A percentile compares a stretch with the other conserved stretches of the same genome.
These are phyloP conservation scores for Manis crassicaudata DNA, from an alignment of 2,797 vertebrate species.

Conservation along the genomic window DNA sequence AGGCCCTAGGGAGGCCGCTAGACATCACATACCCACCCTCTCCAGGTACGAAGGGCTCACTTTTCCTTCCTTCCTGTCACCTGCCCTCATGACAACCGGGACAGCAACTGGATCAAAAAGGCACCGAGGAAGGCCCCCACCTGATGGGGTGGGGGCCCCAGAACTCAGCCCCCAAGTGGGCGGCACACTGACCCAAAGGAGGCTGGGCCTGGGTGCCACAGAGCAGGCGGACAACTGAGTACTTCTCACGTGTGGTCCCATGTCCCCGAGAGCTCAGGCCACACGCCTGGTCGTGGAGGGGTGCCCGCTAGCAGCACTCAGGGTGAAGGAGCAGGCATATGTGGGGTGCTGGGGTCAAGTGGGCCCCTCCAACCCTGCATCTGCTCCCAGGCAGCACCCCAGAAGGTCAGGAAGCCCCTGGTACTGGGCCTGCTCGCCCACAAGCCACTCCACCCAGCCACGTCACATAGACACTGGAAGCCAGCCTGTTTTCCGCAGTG, in stretches of 20 bases:
- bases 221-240: not conserved
- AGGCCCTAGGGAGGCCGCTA: accelerated
- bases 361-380: not conserved
- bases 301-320: not conserved
- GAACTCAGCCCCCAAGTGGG: not conserved
- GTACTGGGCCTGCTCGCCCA: not conserved
- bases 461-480: not conserved
- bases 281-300: not conserved
- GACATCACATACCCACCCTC: not conserved
- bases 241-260: not conserved
- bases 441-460: no score
- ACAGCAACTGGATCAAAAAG: not conserved
- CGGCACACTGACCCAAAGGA: not conserved
- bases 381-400: not conserved
- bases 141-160: accelerated
- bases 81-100: not conserved
- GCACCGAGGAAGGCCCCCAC: no score
- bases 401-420: not conserved
- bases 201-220: no score
- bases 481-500: not conserved
- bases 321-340: not conserved
- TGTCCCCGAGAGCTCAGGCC: not conserved
- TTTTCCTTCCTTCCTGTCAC: not conserved
- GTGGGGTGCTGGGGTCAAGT: not conserved
- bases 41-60: not conserved